phyloP scores from a whole-genome alignment of 2,888 invertebrate species.

The Melipona beecheii region DNA sequence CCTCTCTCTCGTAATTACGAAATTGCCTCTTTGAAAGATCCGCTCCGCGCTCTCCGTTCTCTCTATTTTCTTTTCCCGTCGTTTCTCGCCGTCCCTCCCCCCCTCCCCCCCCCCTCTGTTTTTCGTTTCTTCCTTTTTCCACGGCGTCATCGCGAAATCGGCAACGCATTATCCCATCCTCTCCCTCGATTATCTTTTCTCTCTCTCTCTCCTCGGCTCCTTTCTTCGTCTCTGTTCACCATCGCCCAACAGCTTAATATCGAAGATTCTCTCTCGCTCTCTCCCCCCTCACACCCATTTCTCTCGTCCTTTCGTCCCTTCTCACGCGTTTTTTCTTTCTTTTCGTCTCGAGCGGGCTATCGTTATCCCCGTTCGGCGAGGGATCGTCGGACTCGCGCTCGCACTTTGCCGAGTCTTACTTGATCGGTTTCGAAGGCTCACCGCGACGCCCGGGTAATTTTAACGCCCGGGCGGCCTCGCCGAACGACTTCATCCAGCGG shows the following conservation, averaged over 20 bases:
- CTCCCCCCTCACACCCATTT: slow-evolving; percentile 10
- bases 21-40: slow-evolving; percentile 82
- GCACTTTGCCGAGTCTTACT: no score
- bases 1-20: slow-evolving; percentile 81
- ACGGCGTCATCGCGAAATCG: slow-evolving; percentile 73
- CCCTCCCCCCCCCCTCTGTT: slow-evolving; percentile 28
- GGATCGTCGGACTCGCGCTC: neutral
- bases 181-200: slow-evolving; percentile 37
- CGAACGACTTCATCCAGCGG: slow-evolving; percentile 73
- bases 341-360: slow-evolving; percentile 1
- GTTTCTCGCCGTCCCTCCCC: slow-evolving; percentile 54
- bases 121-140: slow-evolving; percentile 63
- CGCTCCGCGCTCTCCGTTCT: slow-evolving; percentile 76
- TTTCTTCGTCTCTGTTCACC: neutral
- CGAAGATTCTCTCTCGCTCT: neutral
- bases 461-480: slow-evolving; percentile 69
- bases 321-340: slow-evolving; percentile 43
- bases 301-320: neutral
- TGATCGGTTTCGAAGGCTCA: slow-evolving; percentile 29
- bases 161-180: slow-evolving; percentile 71
- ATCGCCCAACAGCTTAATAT: neutral
- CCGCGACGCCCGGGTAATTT: slow-evolving; percentile 68
- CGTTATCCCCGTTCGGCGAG: slow-evolving; percentile 31
- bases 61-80: slow-evolving; percentile 69
- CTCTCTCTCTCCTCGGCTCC: neutral